These are phyloP conservation scores for Xylota segnis DNA, from an alignment of 2,888 invertebrate genomes.

Conservation along the genomic window DNA sequence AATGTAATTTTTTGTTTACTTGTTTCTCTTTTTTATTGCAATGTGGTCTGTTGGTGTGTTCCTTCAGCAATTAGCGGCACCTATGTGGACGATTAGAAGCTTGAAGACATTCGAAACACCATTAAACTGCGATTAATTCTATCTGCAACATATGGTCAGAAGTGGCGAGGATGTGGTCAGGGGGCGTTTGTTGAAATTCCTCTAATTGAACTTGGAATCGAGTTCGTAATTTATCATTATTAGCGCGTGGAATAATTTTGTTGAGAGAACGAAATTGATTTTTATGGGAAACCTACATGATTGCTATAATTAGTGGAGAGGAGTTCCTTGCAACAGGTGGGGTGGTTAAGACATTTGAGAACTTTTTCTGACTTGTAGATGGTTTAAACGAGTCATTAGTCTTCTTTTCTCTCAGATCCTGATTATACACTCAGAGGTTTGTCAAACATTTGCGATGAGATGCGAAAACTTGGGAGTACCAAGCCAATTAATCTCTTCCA, in stretches of 20 bases:
- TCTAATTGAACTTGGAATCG: conserved; percentile 15
- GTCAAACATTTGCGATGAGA: too few species aligned
- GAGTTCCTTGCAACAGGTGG: neutral
- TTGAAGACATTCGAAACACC: conserved; percentile 29
- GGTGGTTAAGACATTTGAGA: neutral
- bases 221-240: conserved; percentile 22
- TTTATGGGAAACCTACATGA: neutral
- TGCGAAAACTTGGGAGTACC: too few species aligned
- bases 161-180: neutral
- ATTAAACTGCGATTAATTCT: conserved; percentile 38
- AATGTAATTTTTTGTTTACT: conserved; percentile 12
- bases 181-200: neutral
- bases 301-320: neutral
- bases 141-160: conserved; percentile 14
- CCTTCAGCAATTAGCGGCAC: conserved; percentile 35
- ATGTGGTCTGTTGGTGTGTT: conserved; percentile 4
- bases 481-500: too few species aligned
- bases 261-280: neutral
- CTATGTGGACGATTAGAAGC: conserved; percentile 29
- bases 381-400: too few species aligned
- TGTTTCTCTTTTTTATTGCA: neutral
- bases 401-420: too few species aligned
- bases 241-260: neutral
- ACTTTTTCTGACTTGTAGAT: too few species aligned
- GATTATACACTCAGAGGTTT: too few species aligned